Evolutionary conservation across 2,113 vertebrate species (phyloP).

Genomic region (Cephalopterus ornatus): DNA sequence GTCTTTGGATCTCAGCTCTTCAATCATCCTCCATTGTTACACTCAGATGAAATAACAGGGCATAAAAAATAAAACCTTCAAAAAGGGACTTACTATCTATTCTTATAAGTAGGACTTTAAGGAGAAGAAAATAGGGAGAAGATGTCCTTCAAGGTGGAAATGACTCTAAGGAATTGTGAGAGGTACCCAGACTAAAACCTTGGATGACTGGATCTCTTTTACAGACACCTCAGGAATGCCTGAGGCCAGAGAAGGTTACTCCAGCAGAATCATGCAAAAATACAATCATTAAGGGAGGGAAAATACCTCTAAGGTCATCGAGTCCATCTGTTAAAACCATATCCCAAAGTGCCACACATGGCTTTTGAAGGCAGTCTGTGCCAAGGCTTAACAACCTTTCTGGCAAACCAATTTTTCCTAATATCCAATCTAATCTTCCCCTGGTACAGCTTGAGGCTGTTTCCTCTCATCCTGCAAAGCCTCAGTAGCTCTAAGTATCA

Average conservation of each 20-base stretch:
- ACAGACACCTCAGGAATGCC: background rate
- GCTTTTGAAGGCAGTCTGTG: background rate
- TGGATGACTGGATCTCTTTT: background rate
- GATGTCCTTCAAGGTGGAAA: background rate
- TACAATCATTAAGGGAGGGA: background rate
- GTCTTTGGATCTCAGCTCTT: slow-evolving; percentile 67
- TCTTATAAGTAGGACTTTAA: background rate
- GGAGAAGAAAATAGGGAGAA: background rate
- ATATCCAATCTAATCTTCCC: background rate
- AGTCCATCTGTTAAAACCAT: background rate
- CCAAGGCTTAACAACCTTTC: background rate
- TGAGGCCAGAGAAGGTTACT: background rate
- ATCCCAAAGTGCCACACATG: no score
- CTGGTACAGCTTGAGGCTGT: background rate
- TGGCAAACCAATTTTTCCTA: no score
- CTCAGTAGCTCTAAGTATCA: background rate
- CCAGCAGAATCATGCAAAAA: background rate
- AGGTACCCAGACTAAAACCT: background rate
- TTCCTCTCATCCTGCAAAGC: background rate
- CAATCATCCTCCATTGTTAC: slow-evolving; percentile 69
- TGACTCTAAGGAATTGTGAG: background rate
- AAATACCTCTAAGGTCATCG: background rate
- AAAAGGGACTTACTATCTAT: background rate
- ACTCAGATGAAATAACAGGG: slow-evolving; percentile 13
- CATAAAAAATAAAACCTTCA: slow-evolving; percentile 37